Conservation (phyloP, 2,797 vertebrate genomes). For the Fundulus diaphanus region DNA sequence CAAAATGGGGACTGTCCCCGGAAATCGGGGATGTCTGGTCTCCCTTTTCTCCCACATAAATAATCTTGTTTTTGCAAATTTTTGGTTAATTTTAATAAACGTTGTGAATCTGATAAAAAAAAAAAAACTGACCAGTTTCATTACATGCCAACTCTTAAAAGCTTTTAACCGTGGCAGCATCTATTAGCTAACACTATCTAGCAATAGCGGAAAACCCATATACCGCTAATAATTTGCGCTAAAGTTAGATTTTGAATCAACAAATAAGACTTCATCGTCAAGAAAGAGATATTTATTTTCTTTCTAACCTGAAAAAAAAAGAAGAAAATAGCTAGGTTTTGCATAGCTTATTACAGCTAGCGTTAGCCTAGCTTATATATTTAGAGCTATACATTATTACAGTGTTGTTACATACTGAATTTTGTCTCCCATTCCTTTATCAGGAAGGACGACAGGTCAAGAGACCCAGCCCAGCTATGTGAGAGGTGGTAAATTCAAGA, state of each 20-base stretch:
- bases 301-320: neutral
- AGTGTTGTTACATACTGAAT: no score
- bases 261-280: neutral
- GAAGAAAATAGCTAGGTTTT: neutral
- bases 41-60: neutral
- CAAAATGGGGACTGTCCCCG: no score
- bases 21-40: no score
- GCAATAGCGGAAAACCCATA: neutral
- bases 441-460: neutral
- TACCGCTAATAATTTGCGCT: neutral
- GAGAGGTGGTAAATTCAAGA: neutral
- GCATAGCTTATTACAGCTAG: neutral
- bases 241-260: neutral
- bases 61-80: neutral
- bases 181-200: neutral
- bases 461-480: no score
- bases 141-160: neutral
- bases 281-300: neutral
- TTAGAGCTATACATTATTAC: neutral
- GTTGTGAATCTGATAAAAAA: neutral
- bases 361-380: neutral
- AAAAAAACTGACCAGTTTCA: neutral
- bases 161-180: neutral
- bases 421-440: no score
- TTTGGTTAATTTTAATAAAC: neutral